These are phyloP conservation scores for Salarias fasciatus DNA, from an alignment of 2,797 vertebrate genomes.

Conservation along the genomic window DNA sequence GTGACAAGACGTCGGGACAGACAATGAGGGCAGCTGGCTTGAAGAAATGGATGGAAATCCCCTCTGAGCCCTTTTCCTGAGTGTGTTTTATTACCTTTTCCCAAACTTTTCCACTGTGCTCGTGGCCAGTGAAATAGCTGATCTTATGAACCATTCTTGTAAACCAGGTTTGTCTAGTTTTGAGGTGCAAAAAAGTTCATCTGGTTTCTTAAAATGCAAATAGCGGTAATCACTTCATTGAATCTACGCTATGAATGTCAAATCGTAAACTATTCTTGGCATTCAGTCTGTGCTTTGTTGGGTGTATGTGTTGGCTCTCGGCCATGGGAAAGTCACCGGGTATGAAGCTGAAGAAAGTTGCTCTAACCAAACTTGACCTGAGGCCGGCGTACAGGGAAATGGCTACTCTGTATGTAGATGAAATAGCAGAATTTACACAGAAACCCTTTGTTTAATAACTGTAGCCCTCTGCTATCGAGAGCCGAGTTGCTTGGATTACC, in stretches of 20 bases:
- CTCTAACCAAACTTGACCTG: conserved; percentile 47
- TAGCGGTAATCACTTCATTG: background rate
- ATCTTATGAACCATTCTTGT: conserved; percentile 7
- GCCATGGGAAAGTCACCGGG: conserved; percentile 57
- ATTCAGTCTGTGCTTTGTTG: conserved; percentile 11
- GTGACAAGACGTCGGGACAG: background rate
- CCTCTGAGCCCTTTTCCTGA: background rate
- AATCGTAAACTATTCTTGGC: conserved; percentile 5
- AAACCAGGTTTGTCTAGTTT: conserved; percentile 52
- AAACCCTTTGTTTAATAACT: conserved; percentile 55
- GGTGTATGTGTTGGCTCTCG: conserved; percentile 40
- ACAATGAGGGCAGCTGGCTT: background rate
- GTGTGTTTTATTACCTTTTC: background rate
- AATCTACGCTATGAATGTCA: background rate
- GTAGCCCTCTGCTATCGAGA: conserved; percentile 20
- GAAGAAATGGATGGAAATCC: background rate
- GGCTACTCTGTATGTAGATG: conserved; percentile 55
- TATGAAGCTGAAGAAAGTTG: conserved; percentile 52
- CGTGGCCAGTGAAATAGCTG: background rate
- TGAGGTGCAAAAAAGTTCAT: background rate
- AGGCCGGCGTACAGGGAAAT: conserved; percentile 32
- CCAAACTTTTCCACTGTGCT: background rate
- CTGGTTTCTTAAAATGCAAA: background rate
- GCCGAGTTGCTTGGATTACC: conserved; percentile 39
- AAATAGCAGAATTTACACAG: conserved; percentile 54